Conservation (phyloP, 2,888 invertebrate genomes). For the Cremastinae sp. region DNA sequence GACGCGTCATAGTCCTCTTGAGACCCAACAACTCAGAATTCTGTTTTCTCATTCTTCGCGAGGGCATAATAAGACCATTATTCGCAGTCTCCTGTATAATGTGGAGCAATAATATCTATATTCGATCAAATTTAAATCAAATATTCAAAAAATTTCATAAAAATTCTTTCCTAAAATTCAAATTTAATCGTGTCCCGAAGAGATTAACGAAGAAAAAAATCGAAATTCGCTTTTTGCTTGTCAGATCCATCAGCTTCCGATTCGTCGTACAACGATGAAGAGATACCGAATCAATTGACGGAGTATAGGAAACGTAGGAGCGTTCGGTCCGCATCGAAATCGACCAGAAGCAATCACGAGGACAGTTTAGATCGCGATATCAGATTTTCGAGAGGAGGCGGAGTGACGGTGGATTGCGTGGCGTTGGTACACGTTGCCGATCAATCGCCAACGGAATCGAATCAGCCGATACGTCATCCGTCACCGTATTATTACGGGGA, state of each 20-base stretch:
- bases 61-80: conserved; percentile 74
- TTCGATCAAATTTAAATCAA: too few species aligned
- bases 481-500: conserved; percentile 93
- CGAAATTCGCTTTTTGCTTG: conserved; percentile 37
- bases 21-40: conserved; percentile 57
- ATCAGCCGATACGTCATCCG: conserved; percentile 84
- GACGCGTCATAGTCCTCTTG: conserved; percentile 57
- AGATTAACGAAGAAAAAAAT: conserved; percentile 2
- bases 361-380: conserved; percentile 47
- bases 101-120: too few species aligned
- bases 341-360: conserved; percentile 60
- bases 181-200: too few species aligned
- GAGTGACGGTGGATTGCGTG: conserved; percentile 71
- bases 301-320: conserved; percentile 68
- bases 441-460: conserved; percentile 82
- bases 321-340: conserved; percentile 62
- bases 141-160: too few species aligned
- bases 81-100: conserved; percentile 71
- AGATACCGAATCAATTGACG: conserved; percentile 65
- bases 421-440: conserved; percentile 75
- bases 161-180: too few species aligned
- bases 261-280: conserved; percentile 76
- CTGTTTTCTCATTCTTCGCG: conserved; percentile 54
- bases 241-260: conserved; percentile 77
- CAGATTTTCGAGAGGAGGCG: conserved; percentile 58